Conservation (phyloP, 2,113 vertebrate species). For the Scatophagus argus region DNA sequence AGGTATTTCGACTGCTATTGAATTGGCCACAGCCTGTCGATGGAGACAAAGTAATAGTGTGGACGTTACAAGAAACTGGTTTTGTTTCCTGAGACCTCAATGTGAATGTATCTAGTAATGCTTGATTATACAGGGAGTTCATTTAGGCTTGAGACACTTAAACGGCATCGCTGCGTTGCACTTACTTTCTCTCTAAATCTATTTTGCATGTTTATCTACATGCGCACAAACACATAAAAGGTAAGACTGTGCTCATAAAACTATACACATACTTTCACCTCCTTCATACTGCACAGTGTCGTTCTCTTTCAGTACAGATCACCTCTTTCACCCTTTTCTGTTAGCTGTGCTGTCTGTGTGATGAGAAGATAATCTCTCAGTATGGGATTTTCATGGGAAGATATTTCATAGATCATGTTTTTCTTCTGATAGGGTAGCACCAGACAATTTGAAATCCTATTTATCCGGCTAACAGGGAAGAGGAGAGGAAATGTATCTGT, state of each 20-base stretch:
- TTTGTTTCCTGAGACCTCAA: slow-evolving; percentile 68
- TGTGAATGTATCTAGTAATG: slow-evolving; percentile 63
- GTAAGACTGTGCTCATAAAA: too few species aligned
- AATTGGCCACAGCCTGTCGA: slow-evolving; percentile 56
- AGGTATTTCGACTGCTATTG: slow-evolving; percentile 76
- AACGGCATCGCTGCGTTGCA: neutral
- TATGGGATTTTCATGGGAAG: slow-evolving; percentile 72
- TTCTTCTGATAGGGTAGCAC: slow-evolving; percentile 63
- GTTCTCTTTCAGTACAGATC: slow-evolving; percentile 52
- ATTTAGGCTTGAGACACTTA: slow-evolving; percentile 8
- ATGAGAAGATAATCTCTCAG: slow-evolving; percentile 76
- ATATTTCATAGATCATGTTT: slow-evolving; percentile 76
- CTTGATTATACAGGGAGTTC: slow-evolving; percentile 56
- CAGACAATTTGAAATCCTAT: slow-evolving; percentile 79
- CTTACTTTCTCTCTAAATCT: slow-evolving; percentile 29
- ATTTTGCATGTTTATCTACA: slow-evolving; percentile 10
- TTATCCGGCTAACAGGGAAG: slow-evolving; percentile 70
- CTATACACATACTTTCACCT: neutral
- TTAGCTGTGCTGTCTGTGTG: slow-evolving; percentile 63
- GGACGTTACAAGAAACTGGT: slow-evolving; percentile 71
- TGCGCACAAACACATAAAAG: slow-evolving; percentile 17
- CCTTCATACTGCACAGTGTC: slow-evolving; percentile 12
- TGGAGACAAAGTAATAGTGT: slow-evolving; percentile 72
- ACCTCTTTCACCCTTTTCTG: slow-evolving; percentile 64
- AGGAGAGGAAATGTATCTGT: slow-evolving; percentile 71